Conservation (phyloP, 2,888 invertebrate species). For the Sphaerophoria rueppellii region DNA sequence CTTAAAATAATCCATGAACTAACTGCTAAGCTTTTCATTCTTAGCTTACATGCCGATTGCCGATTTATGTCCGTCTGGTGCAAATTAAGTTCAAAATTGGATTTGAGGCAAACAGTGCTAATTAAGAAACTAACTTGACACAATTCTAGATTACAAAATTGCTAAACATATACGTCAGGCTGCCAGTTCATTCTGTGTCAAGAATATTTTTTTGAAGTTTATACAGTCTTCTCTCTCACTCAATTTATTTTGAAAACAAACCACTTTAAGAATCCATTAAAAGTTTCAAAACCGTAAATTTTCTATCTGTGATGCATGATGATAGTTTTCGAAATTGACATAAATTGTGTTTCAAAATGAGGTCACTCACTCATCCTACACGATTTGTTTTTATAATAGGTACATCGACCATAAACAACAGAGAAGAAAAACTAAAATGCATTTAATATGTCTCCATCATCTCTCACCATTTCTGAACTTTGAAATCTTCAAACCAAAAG, state of each 20-base stretch:
- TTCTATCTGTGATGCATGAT: neutral
- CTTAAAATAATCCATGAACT: conserved; percentile 4
- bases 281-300: neutral
- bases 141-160: neutral
- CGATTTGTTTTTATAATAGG: neutral
- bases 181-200: neutral
- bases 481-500: conserved; percentile 1
- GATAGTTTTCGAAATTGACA: conserved; percentile 23
- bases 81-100: conserved; percentile 41
- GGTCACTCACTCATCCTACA: conserved; percentile 16
- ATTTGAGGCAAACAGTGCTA: conserved; percentile 46
- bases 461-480: conserved; percentile 10
- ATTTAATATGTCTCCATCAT: conserved; percentile 35
- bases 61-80: conserved; percentile 32
- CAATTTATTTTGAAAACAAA: neutral
- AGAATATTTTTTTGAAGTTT: neutral
- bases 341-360: conserved; percentile 38
- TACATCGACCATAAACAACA: neutral
- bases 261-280: neutral
- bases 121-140: conserved; percentile 41
- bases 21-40: neutral
- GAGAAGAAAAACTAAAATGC: neutral
- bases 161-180: neutral
- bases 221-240: neutral
- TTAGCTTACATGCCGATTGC: conserved; percentile 26